Conservation (phyloP, 2,888 invertebrate species). For the Sesamia inferens region DNA sequence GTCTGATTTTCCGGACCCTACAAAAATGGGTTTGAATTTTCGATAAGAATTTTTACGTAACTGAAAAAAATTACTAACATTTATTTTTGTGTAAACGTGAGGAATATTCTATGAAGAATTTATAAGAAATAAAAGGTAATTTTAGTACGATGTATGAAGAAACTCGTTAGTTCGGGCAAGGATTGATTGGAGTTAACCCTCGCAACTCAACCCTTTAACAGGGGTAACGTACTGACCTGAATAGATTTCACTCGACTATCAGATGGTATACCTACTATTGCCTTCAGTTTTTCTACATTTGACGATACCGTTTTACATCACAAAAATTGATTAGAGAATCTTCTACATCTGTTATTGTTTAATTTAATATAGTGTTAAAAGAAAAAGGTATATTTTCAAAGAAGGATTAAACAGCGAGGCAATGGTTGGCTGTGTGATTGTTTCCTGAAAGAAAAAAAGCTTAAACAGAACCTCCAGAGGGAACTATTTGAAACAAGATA, state of each 20-base stretch:
- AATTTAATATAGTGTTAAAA: not conserved
- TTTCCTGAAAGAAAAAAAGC: not conserved
- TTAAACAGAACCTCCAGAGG: too few relatives aligned
- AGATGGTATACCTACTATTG: slow-evolving; percentile 14
- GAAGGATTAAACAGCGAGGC: too few relatives aligned
- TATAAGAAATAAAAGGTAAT: slow-evolving; percentile 34
- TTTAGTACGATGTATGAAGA: slow-evolving; percentile 27
- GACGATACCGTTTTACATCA: slow-evolving; percentile 12
- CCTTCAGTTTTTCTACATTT: slow-evolving; percentile 1
- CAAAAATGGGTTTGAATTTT: slow-evolving; percentile 25
- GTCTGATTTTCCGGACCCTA: slow-evolving; percentile 20
- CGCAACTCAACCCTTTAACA: slow-evolving; percentile 45
- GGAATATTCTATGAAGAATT: not conserved
- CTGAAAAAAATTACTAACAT: not conserved
- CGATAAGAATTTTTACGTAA: slow-evolving; percentile 21
- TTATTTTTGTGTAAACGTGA: slow-evolving; percentile 1
- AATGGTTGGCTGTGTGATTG: too few relatives aligned
- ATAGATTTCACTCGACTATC: slow-evolving; percentile 59
- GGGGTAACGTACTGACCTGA: slow-evolving; percentile 66
- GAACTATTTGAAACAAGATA: too few relatives aligned
- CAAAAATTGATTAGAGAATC: not conserved
- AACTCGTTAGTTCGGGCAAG: slow-evolving; percentile 32
- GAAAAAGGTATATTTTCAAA: too few relatives aligned
- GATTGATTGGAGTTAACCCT: slow-evolving; percentile 58
- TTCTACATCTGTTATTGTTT: not conserved